phyloP scores from a whole-genome alignment of 1,140 invertebrate genomes.

The Zeugodacus cucurbitae region DNA sequence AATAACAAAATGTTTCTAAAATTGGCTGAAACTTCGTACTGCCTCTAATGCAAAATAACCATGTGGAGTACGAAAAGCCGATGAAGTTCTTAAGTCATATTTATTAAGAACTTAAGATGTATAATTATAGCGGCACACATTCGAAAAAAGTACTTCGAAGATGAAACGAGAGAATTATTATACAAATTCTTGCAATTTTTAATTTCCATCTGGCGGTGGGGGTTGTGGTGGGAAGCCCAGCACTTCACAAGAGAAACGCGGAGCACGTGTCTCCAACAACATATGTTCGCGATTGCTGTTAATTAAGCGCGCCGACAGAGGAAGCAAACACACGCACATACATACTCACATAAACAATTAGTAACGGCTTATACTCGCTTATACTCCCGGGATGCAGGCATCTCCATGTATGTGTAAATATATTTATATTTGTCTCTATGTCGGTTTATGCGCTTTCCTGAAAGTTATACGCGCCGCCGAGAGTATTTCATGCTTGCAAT shows the following conservation, averaged over 20 bases:
- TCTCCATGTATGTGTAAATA: neutral
- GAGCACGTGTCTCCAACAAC: neutral
- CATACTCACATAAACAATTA: neutral
- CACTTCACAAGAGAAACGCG: too few relatives aligned
- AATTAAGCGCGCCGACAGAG: neutral
- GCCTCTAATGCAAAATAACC: neutral
- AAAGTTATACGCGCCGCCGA: neutral
- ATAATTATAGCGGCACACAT: too few relatives aligned
- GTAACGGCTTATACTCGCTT: neutral
- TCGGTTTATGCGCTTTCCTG: neutral
- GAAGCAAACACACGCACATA: neutral
- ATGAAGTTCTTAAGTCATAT: too few relatives aligned
- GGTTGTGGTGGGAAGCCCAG: too few relatives aligned
- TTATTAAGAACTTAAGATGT: too few relatives aligned
- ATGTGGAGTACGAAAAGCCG: too few relatives aligned
- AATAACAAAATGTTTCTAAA: too few relatives aligned
- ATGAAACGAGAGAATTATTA: neutral
- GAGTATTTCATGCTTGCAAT: neutral
- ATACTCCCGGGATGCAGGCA: neutral
- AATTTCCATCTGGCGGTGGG: too few relatives aligned
- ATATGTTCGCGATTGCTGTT: neutral
- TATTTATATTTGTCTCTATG: neutral
- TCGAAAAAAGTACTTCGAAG: too few relatives aligned
- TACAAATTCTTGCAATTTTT: too few relatives aligned
- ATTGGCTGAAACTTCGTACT: neutral